Evolutionary conservation across 1,140 invertebrate genomes (phyloP), one percentile per base, ranked within the genome.

Genomic region (Zaprionus kolodkinae): DNA sequence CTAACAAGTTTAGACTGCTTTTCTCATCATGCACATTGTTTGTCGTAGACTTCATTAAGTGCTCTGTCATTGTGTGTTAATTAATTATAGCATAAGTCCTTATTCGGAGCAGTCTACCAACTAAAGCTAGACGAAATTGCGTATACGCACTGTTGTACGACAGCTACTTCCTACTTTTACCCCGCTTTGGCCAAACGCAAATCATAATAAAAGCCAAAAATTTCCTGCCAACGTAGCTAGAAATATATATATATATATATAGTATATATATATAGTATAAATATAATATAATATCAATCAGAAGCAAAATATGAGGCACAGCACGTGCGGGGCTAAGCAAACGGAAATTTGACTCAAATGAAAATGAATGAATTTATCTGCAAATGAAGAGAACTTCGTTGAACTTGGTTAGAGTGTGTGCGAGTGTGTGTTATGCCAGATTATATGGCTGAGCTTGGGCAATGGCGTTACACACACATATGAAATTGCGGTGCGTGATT

Each of bases 311-410:
- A 76, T 76, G 62, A 57, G 54, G 64, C 63, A 61, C 56, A 76
- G 69, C 74, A 76, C 63, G 73, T 79, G 73, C 57, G 77, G 77
- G 77, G 77, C 73, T 72, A 65, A 68, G 73, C 63, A 73, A 67
- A 76, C 74, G 74, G 74, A 79, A 77, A 77, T 76, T 72, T 57
- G 63, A 50, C 64, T 76, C 35, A 79, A 73, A 79, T 76, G 74
- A 79, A 77, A 77, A 77, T 79, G 63, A 79, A 79, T 79, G 64
- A 72, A 72, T 68, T 72, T 76, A 72, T 72, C 43, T 76, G 70
- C 74, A 62, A 76, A 72, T 72, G 62, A 57, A 66, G 63, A 72
- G 43, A 55, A 30, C 36, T 35, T 11, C 13, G 30, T 36, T n/a
- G n/a, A 2, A 33, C 38, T 48, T 0, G 15, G 15, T 13, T 17